phyloP scores from a whole-genome alignment of 2,888 invertebrate species.

The Clepsis dumicolana region DNA sequence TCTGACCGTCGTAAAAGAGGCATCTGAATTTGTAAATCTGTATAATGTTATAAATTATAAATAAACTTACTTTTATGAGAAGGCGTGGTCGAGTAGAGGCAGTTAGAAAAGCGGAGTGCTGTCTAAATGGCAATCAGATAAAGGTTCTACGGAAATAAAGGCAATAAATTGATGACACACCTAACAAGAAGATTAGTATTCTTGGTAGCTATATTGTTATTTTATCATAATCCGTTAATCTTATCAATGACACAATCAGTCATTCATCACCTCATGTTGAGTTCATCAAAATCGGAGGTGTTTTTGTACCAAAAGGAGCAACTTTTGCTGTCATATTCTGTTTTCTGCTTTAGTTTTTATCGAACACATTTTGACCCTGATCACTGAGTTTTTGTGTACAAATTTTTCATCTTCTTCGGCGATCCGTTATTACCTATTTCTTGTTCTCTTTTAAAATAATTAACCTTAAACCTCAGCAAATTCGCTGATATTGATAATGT shows the following conservation, averaged over 20 bases:
- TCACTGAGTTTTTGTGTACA: neutral
- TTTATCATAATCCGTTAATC: neutral
- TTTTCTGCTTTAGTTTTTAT: neutral
- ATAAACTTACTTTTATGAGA: neutral
- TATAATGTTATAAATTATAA: too few relatives aligned
- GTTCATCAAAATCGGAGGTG: neutral
- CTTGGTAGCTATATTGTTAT: neutral
- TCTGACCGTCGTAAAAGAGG: neutral
- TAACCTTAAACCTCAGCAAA: slow-evolving; percentile 28
- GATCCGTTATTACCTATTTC: slow-evolving; percentile 1
- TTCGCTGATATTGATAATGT: slow-evolving; percentile 11
- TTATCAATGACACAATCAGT: slow-evolving; percentile 5
- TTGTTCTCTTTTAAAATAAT: slow-evolving; percentile 23
- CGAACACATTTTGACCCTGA: neutral
- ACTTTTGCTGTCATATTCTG: neutral
- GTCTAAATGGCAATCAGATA: neutral
- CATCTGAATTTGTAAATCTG: neutral
- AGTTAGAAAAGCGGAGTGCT: neutral
- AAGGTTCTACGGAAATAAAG: neutral
- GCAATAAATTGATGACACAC: slow-evolving; percentile 7
- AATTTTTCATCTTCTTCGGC: slow-evolving; percentile 3
- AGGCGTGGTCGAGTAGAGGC: neutral
- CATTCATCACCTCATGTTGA: neutral
- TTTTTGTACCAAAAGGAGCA: neutral
- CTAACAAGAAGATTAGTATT: neutral